Evolutionary conservation across 2,113 vertebrate species (phyloP), one percentile per base, ranked within the genome.

Genomic region (Coptodon bakossiorum): DNA sequence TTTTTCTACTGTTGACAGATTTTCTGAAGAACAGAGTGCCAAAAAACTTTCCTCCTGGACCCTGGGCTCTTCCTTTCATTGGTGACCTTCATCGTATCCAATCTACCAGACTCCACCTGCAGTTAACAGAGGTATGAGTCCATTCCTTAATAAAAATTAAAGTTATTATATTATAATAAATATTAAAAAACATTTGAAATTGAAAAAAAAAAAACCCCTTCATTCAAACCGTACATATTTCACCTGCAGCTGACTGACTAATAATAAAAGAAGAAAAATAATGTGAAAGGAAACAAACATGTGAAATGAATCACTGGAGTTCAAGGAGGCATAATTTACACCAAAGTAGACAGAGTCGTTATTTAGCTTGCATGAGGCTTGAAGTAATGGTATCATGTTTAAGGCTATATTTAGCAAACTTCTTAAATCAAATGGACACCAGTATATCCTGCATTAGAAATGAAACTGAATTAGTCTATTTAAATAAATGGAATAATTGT

Each of bases 11-110:
- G 1, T 3, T 97, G 1, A 29, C 86, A 0, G 81, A 96, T 87
- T 86, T 95, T 79, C 17, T 96, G 57, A 96, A 85, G 87, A 86
- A 61, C 29, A 94, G 91, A 89, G 85, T 5, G 0, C 96, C 95
- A 0, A 89, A 87, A 36, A 66, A 96, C 86, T 97, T 94, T 53
- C 97, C 97, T 2, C 97, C 97, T 0, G 94, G 95, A 1, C 97
- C 97, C 0, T 40, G 89, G 61, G 0, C 85, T 45, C 17, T 97
- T 5, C 97, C 97, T 3, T 45, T 97, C 0, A 0, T 97, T 5
- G 97, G 97, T 3, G 0, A 96, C 1, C 6, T 96, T 1, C 12
- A 82, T 2, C 0, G 91, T 3, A 6, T 96, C 6, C 2, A 79
- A 1, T 14, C 3, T 1, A 0, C 81, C 3, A 88, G 86, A 0